These are phyloP conservation scores for Percopsis omiscomaycus DNA, from an alignment of 2,797 vertebrate species.

Conservation along the genomic window DNA sequence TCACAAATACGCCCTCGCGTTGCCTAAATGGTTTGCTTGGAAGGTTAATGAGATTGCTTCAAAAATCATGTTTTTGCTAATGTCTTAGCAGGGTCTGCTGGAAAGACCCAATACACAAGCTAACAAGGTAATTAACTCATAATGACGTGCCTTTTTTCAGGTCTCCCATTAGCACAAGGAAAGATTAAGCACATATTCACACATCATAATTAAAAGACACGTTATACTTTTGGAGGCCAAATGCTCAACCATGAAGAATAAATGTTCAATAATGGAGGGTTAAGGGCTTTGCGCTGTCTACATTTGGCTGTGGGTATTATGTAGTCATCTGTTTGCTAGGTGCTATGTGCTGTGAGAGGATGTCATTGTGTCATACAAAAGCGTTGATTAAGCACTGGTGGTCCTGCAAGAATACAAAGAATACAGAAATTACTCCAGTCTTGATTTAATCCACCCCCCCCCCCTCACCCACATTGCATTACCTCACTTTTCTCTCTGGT, in stretches of 20 bases:
- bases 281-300: background rate
- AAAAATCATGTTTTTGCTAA: background rate
- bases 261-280: background rate
- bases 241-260: background rate
- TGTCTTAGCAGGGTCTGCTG: background rate
- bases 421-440: background rate
- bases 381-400: background rate
- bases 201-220: background rate
- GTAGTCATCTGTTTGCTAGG: background rate
- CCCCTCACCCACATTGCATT: conserved; percentile 6
- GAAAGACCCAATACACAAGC: background rate
- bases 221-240: background rate
- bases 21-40: background rate
- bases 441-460: conserved; percentile 13
- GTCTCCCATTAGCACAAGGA: background rate
- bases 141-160: background rate
- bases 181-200: background rate
- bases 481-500: conserved; percentile 13
- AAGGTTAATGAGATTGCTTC: background rate
- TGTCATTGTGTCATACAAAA: conserved; percentile 1
- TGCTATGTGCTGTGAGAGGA: conserved; percentile 3
- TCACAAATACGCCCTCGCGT: background rate
- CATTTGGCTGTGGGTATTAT: background rate
- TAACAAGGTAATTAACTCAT: background rate
- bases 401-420: background rate